Percentiles rank a stretch among this genome's conserved stretches.
phyloP scores from a whole-genome alignment of 2,113 vertebrate genomes.

The Monarcha castaneiventris region DNA sequence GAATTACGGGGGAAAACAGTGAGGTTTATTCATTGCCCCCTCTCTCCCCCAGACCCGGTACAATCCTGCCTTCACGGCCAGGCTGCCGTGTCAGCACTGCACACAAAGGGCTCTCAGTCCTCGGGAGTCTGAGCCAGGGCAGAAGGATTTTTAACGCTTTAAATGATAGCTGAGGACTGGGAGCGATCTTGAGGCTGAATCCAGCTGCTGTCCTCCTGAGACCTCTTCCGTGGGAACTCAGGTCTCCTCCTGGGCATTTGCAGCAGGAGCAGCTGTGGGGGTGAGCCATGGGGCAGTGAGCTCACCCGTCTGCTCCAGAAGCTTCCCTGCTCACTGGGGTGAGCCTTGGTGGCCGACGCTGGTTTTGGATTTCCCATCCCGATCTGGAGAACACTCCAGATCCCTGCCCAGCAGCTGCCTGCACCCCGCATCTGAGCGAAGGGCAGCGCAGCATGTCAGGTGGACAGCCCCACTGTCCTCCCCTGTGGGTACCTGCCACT shows the following conservation, averaged over 20 bases:
- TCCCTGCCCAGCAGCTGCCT: neutral
- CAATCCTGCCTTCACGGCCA: conserved; percentile 2
- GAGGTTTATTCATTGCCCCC: conserved; percentile 24
- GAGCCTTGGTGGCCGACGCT: accelerated
- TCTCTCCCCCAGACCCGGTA: neutral
- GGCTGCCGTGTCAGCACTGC: conserved; percentile 6
- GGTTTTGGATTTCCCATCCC: neutral
- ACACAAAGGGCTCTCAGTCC: conserved; percentile 50
- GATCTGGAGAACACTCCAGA: neutral
- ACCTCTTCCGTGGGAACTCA: neutral
- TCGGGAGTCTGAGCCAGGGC: neutral
- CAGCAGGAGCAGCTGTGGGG: neutral
- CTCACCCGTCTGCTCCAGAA: neutral
- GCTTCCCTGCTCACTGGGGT: too few species aligned
- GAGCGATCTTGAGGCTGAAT: neutral
- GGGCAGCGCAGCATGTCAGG: accelerated
- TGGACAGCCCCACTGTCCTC: neutral
- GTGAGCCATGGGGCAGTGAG: neutral
- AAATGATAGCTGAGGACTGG: neutral
- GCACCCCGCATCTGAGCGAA: accelerated
- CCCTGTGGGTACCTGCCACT: neutral
- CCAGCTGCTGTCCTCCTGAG: neutral
- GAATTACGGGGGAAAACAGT: conserved; percentile 12
- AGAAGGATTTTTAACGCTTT: conserved; percentile 21
- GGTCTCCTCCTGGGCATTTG: neutral